Base-by-base conservation (phyloP, 2,888 invertebrate genomes). In the Cheilosia vulpina region DNA sequence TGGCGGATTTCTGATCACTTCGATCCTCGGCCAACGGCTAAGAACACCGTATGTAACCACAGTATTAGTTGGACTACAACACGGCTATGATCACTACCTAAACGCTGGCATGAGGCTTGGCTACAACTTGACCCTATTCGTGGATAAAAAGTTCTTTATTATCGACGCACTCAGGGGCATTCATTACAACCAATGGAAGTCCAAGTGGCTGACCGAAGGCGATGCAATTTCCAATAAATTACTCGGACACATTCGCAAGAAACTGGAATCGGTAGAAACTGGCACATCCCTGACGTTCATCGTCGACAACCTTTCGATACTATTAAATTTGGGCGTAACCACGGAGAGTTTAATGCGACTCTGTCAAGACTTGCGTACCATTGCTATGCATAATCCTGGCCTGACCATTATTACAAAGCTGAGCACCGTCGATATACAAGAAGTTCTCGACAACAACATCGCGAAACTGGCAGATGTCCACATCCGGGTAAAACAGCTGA, bases 91-190 rank as follows among this genome's bases (percentile, higher is more conserved):
- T 69, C 96, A 96, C 90, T 96, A 96, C 89, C 95, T 96, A 80
- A 95, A 94, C 91, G 94, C 96, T 43, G 95, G 96, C 15, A 94
- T 95, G 89, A 95, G 95, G 89, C 93, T 96, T 89, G 96, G 96
- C 63, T 96, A 95, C 89, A 96, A 96, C 90, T 91, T 96, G 41
- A 93, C 94, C 43, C 91, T 93, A 65, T 92, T 93, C 77, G 90
- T 93, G 31, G 92, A 92, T 17, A 93, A 93, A 58, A 91, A 91
- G n/a, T 91, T 94, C 0, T 92, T 90, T 34, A 90, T 93, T 4
- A 91, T 95, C 27, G 94, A 95, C 88, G 93, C 94, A 0, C 90
- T 94, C 75, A 93, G 92, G 87, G 92, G 93, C 47, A 90, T 94
- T 66, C 92, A 91, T 0, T 90, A 92, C 6, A 91, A 92, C 85